Conservation (phyloP, 1,140 invertebrate genomes). For the Danaus melanippus region DNA sequence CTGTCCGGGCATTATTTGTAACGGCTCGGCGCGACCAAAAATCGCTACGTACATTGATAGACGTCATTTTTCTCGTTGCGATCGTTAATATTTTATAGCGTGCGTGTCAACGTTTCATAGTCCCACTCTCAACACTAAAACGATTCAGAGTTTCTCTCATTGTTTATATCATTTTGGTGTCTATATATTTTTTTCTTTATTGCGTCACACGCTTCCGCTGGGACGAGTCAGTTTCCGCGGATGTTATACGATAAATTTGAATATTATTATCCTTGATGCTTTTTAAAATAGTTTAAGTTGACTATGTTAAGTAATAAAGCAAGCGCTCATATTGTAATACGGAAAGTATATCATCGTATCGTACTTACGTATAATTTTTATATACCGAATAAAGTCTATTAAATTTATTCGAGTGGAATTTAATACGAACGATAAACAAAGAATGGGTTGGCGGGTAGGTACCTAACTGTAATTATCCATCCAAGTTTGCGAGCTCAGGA, state of each 20-base stretch:
- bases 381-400: too few species aligned
- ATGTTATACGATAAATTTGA: too few species aligned
- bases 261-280: too few species aligned
- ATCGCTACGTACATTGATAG: slow-evolving; percentile 65
- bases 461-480: slow-evolving; percentile 65
- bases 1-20: slow-evolving; percentile 63
- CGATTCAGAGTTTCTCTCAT: slow-evolving; percentile 65
- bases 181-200: slow-evolving; percentile 63
- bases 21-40: slow-evolving; percentile 61
- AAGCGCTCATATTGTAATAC: too few species aligned
- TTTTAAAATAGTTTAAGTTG: slow-evolving; percentile 9
- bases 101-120: slow-evolving; percentile 68
- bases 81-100: slow-evolving; percentile 69
- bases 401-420: too few species aligned
- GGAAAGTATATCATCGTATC: too few species aligned
- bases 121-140: slow-evolving; percentile 69
- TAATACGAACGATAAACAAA: slow-evolving; percentile 15
- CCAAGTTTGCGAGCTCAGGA: slow-evolving; percentile 62
- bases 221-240: slow-evolving; percentile 38
- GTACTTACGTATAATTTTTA: too few species aligned
- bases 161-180: slow-evolving; percentile 69
- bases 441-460: slow-evolving; percentile 33
- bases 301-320: too few species aligned
- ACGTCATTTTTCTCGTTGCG: slow-evolving; percentile 67
- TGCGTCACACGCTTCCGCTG: slow-evolving; percentile 41